Conservation (phyloP, 2,113 vertebrate genomes). For the Mus pahari region DNA sequence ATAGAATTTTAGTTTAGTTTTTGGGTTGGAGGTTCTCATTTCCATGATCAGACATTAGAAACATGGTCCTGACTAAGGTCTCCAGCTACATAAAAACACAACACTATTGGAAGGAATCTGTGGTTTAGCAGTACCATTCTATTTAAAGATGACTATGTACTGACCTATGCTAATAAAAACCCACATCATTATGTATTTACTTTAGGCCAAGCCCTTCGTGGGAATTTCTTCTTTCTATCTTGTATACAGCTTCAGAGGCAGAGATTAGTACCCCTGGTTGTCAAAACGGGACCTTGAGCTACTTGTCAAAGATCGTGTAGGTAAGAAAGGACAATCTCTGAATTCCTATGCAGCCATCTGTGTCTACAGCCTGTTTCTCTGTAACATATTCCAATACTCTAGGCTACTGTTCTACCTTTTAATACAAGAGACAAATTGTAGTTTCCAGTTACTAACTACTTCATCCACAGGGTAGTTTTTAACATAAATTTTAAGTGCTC, state of each 20-base stretch:
- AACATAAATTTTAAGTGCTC: not conserved
- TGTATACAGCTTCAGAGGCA: not conserved
- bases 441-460: not conserved
- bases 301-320: not conserved
- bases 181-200: not conserved
- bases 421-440: not conserved
- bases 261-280: not conserved
- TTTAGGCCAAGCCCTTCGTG: not conserved
- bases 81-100: not conserved
- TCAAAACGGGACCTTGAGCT: constrained; percentile 20
- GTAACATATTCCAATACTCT: not conserved
- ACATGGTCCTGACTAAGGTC: constrained; percentile 17
- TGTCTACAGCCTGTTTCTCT: not conserved
- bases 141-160: not conserved
- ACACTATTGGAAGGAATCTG: not conserved
- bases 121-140: not conserved
- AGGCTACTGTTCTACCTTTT: not conserved
- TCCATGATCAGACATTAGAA: constrained; percentile 89
- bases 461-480: constrained; percentile 28
- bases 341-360: not conserved
- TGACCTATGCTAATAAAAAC: not conserved
- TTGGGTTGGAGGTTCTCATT: constrained; percentile 89
- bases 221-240: not conserved
- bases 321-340: constrained; percentile 4
- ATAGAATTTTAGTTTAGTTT: constrained; percentile 93